Evolutionary conservation across 2,113 vertebrate genomes (phyloP).

Genomic region (Vanacampus margaritifer): DNA sequence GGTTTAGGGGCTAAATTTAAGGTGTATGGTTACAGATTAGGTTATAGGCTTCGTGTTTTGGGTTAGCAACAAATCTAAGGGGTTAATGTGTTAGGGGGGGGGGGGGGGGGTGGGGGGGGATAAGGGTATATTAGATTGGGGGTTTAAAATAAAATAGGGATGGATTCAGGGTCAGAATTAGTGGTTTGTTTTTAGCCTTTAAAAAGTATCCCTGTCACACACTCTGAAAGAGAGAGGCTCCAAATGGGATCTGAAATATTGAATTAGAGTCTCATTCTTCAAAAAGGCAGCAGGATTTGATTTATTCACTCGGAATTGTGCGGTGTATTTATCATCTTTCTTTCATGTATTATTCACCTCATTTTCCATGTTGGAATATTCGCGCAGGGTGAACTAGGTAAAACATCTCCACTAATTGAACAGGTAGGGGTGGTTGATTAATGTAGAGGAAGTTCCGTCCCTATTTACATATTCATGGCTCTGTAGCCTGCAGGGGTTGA

Average conservation of each 20-base stretch:
- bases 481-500: slow-evolving; percentile 59
- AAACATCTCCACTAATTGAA: slow-evolving; percentile 65
- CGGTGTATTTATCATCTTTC: slow-evolving; percentile 20
- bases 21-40: not conserved
- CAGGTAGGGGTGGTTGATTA: slow-evolving; percentile 66
- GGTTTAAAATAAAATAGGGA: not conserved
- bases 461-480: slow-evolving; percentile 73
- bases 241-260: slow-evolving; percentile 47
- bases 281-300: slow-evolving; percentile 36
- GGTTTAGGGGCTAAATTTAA: not conserved
- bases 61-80: not conserved
- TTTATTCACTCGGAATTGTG: slow-evolving; percentile 36
- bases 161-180: not conserved
- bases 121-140: too few relatives aligned
- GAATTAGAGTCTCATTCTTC: slow-evolving; percentile 34
- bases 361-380: slow-evolving; percentile 59
- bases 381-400: slow-evolving; percentile 41
- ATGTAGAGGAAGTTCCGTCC: slow-evolving; percentile 70
- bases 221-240: slow-evolving; percentile 4
- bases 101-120: too few relatives aligned
- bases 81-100: too few relatives aligned
- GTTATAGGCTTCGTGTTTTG: not conserved
- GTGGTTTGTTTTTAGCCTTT: not conserved
- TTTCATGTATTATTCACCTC: slow-evolving; percentile 57
- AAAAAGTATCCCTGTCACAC: not conserved